A percentile compares a stretch with the other conserved stretches of the same genome.
phyloP scores from a whole-genome alignment of 2,888 invertebrate genomes.

The Oxytorus armatus region DNA sequence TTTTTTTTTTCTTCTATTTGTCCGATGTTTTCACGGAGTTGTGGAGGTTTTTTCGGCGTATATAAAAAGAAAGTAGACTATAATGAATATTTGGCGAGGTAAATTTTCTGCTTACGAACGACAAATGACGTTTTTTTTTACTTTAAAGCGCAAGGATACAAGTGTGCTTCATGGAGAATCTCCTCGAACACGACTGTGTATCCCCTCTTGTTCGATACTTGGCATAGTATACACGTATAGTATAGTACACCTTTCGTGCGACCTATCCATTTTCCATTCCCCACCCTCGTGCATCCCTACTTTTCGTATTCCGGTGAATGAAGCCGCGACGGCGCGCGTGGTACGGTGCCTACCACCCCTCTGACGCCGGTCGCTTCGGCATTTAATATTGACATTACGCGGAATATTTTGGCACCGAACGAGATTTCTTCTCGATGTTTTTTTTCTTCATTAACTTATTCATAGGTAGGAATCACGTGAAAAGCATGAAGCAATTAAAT shows the following conservation, averaged over 20 bases:
- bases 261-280: constrained; percentile 42
- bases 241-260: constrained; percentile 50
- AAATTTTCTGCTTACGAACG: not conserved
- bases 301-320: constrained; percentile 70
- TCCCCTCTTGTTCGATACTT: constrained; percentile 2
- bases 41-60: no score
- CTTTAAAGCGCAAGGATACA: constrained; percentile 74
- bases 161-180: constrained; percentile 60
- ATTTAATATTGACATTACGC: constrained; percentile 55
- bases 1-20: not conserved
- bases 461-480: constrained; percentile 7
- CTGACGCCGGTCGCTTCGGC: constrained; percentile 56
- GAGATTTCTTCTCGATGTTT: not conserved
- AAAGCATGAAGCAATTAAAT: constrained; percentile 14
- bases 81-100: not conserved
- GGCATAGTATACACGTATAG: constrained; percentile 17
- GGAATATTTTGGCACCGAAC: constrained; percentile 57
- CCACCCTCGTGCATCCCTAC: constrained; percentile 31
- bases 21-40: no score
- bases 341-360: constrained; percentile 49
- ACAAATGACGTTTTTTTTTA: constrained; percentile 10
- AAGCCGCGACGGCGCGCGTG: constrained; percentile 76
- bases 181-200: constrained; percentile 27
- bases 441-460: not conserved
- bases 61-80: no score